Base-by-base conservation (phyloP, 2,888 invertebrate genomes). In the Globia sparganii region DNA sequence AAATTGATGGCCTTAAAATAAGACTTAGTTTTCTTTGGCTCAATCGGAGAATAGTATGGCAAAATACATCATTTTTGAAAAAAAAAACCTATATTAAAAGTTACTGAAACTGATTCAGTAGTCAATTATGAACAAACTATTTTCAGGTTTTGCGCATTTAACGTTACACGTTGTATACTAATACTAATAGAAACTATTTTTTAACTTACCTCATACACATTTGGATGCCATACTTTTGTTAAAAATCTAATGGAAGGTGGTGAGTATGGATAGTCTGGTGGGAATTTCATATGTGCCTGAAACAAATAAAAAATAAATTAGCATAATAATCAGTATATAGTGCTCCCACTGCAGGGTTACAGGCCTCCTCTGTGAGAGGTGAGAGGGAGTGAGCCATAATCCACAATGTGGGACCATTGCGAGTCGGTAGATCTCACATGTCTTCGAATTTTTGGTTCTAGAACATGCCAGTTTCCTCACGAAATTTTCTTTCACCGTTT, bases 181-280 rank as follows among this genome's bases (percentile, higher is more conserved):
- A 34, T 28, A 77, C 37, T 43, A 83, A 53, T 31, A 6, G 18
- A n/a, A 40, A 37, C 8, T 43, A 61, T 1, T 37, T 25, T 43
- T 37, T 64, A 37, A 97, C 98, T 98, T 97, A 99, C 99, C 98
- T 99, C 99, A 97, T 99, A 99, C 37, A 99, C 99, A 97, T 99
- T 99, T 88, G 99, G 99, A 97, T 99, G 99, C 99, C 99, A 99
- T 90, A 99, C 99, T 98, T 99, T 99, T 88, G 99, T 99, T 95
- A 99, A 97, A 97, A 99, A 99, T 92, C 99, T 98, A 96, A 99
- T 98, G 90, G 99, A 98, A 86, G 99, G 99, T 86, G 99, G 99
- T 89, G 99, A 99, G 96, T 99, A 99, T 75, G 99, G 99, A 96
- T 99, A 99, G 95, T 99, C 99, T 90, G 98, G 97, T 78, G 99